A percentile compares a stretch with the other conserved stretches of the same genome.
Conservation (phyloP, 2,113 vertebrate genomes). For the Garra rufa region DNA sequence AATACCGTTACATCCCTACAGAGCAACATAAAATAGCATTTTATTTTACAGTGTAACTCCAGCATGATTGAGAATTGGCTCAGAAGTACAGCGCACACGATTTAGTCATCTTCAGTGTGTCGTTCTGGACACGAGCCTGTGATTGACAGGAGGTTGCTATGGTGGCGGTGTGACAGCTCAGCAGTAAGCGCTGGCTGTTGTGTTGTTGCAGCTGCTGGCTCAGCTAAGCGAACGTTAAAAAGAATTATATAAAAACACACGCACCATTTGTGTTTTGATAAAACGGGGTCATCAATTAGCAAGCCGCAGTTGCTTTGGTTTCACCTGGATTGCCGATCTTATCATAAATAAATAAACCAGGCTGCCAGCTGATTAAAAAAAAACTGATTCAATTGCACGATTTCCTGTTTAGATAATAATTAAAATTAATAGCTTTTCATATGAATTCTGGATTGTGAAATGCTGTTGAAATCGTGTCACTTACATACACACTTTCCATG, state of each 20-base stretch:
- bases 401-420: not conserved
- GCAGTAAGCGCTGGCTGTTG: slow-evolving; percentile 21
- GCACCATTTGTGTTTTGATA: slow-evolving; percentile 11
- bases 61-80: not conserved
- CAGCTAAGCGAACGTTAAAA: slow-evolving; percentile 32
- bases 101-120: not conserved
- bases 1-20: too few relatives aligned
- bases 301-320: not conserved
- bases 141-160: slow-evolving; percentile 45
- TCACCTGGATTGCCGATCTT: not conserved
- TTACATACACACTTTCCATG: not conserved
- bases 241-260: not conserved
- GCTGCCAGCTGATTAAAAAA: not conserved
- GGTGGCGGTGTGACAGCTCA: slow-evolving; percentile 30
- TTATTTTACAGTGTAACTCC: not conserved
- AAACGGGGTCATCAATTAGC: slow-evolving; percentile 7
- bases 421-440: not conserved
- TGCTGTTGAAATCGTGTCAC: not conserved
- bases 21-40: too few relatives aligned
- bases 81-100: not conserved
- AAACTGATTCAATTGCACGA: not conserved
- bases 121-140: slow-evolving; percentile 1
- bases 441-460: not conserved
- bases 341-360: not conserved
- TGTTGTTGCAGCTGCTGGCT: slow-evolving; percentile 47